Percentiles rank a stretch among this genome's conserved stretches.
Evolutionary conservation across 2,888 invertebrate species (phyloP).

Genomic region (Penaeus monodon): DNA sequence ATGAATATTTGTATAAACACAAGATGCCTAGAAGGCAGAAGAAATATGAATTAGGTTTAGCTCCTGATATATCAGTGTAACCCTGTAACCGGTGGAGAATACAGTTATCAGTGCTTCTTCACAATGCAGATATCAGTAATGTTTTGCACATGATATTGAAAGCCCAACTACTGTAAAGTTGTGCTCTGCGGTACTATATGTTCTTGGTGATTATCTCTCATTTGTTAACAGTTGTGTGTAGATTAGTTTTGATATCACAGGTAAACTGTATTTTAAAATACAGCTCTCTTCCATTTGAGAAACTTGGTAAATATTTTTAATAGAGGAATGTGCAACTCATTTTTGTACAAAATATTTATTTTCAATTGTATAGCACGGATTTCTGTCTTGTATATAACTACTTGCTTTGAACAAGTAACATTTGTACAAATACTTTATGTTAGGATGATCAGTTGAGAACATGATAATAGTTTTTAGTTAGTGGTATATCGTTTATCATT

Average conservation of each 20-base stretch:
- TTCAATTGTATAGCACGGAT: slow-evolving; percentile 48
- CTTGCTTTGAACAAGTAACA: slow-evolving; percentile 25
- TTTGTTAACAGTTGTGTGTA: slow-evolving; percentile 31
- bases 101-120: slow-evolving; percentile 1
- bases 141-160: slow-evolving; percentile 12
- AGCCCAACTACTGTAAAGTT: background rate
- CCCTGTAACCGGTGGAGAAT: too few relatives aligned
- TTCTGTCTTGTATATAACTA: slow-evolving; percentile 46
- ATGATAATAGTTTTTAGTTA: slow-evolving; percentile 7
- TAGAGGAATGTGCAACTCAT: slow-evolving; percentile 41
- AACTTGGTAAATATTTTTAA: slow-evolving; percentile 48
- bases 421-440: slow-evolving; percentile 29
- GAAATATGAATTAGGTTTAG: too few relatives aligned
- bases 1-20: too few relatives aligned
- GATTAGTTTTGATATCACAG: slow-evolving; percentile 48
- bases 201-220: slow-evolving; percentile 25
- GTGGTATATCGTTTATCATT: background rate
- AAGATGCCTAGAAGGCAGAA: too few relatives aligned
- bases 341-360: slow-evolving; percentile 56
- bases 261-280: slow-evolving; percentile 53
- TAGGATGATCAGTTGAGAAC: slow-evolving; percentile 13
- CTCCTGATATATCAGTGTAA: too few relatives aligned
- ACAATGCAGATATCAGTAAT: slow-evolving; percentile 11
- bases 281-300: slow-evolving; percentile 57
- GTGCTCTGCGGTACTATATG: slow-evolving; percentile 10